Conservation (phyloP, 2,888 invertebrate genomes). For the Tinea pellionella region DNA sequence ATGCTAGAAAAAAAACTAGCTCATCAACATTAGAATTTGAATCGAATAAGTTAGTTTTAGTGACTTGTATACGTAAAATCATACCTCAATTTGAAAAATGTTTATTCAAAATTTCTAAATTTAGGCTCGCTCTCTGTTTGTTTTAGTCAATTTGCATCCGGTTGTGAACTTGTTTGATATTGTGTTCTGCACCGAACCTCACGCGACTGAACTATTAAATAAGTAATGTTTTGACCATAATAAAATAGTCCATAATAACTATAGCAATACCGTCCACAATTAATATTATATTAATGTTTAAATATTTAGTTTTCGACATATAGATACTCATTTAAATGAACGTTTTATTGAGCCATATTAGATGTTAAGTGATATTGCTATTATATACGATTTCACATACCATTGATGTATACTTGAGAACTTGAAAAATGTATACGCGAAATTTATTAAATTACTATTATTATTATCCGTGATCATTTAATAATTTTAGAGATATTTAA, state of each 20-base stretch:
- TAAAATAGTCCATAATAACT: constrained; percentile 44
- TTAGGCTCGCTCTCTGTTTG: constrained; percentile 9
- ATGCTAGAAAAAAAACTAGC: neutral
- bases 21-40: neutral
- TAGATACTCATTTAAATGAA: constrained; percentile 34
- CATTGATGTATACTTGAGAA: constrained; percentile 27
- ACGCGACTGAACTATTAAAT: constrained; percentile 8
- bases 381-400: constrained; percentile 44
- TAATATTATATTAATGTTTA: constrained; percentile 24
- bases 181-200: constrained; percentile 20
- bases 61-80: constrained; percentile 72
- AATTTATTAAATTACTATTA: constrained; percentile 8
- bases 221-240: constrained; percentile 13
- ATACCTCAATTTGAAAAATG: constrained; percentile 23
- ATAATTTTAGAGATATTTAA: constrained; percentile 27
- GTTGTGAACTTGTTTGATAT: constrained; percentile 37
- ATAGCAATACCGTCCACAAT: constrained; percentile 42
- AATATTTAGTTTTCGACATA: constrained; percentile 33
- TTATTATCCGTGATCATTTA: constrained; percentile 24
- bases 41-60: constrained; percentile 24
- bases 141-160: constrained; percentile 37
- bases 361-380: constrained; percentile 30
- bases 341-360: constrained; percentile 47
- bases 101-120: constrained; percentile 13
- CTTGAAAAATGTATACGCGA: constrained; percentile 44